Conservation (phyloP, 2,797 vertebrate genomes). For the Artibeus jamaicensis region DNA sequence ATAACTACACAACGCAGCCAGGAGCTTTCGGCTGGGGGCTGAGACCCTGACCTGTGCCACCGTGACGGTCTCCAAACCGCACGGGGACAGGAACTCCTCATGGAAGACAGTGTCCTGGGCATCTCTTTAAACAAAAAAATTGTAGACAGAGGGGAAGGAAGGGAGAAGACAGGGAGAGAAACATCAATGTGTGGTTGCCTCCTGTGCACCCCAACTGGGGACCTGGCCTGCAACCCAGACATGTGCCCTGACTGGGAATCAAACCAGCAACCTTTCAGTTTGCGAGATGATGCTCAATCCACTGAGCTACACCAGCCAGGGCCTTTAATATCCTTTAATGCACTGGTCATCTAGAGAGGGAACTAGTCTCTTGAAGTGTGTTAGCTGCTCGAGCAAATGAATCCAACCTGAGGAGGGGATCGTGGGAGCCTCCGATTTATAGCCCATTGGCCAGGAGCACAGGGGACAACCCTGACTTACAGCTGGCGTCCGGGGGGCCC, state of each 20-base stretch:
- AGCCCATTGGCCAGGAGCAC: background rate
- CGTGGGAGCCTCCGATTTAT: background rate
- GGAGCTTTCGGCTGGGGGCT: background rate
- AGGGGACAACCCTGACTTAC: background rate
- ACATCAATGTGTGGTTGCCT: no score
- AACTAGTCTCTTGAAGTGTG: background rate
- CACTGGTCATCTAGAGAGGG: background rate
- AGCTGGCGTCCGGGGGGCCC: background rate
- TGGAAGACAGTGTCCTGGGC: background rate
- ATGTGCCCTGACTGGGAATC: no score
- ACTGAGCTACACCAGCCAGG: no score
- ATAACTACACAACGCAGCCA: background rate
- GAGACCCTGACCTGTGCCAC: no score
- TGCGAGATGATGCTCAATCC: no score
- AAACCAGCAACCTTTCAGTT: no score
- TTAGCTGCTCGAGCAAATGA: background rate
- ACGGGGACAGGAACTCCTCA: background rate
- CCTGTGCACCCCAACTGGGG: no score
- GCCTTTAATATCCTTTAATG: background rate
- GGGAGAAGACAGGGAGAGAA: no score
- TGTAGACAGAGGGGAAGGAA: no score
- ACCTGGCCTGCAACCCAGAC: no score
- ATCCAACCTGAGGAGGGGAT: background rate
- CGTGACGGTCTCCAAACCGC: background rate
- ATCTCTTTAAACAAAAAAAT: no score